Evolutionary conservation across 2,888 invertebrate species (phyloP).

Genomic region (Ectemnius cavifrons): DNA sequence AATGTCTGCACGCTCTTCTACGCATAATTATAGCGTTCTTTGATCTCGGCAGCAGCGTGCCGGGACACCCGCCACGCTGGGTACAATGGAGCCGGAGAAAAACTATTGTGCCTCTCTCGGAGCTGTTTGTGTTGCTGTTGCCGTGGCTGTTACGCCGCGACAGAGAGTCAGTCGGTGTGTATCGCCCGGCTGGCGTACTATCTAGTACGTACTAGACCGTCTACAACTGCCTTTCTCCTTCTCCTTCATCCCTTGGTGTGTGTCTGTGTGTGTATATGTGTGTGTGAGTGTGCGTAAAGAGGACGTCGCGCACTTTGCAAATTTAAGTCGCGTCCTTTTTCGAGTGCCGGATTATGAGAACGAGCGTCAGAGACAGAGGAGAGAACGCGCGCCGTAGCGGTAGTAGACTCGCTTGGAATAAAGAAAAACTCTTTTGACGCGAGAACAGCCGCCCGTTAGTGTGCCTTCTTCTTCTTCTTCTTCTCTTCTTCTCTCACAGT

Average conservation of each 20-base stretch:
- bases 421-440: conserved; percentile 10
- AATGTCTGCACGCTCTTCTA: conserved; percentile 27
- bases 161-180: no score
- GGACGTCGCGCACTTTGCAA: conserved; percentile 8
- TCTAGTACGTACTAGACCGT: no score
- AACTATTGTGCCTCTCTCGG: conserved; percentile 7
- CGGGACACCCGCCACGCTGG: conserved; percentile 26
- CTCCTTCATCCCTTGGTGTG: no score
- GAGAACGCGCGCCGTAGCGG: no score
- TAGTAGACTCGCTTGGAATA: not conserved
- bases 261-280: no score
- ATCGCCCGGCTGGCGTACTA: no score
- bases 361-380: no score
- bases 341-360: conserved; percentile 22
- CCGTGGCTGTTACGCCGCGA: no score
- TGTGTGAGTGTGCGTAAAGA: not conserved
- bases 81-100: conserved; percentile 20
- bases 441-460: not conserved
- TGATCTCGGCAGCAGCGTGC: conserved; percentile 37
- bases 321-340: conserved; percentile 33
- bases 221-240: no score
- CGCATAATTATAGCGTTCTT: conserved; percentile 46
- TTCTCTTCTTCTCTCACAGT: not conserved
- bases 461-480: conserved; percentile 3
- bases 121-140: not conserved